Evolutionary conservation across 1,140 invertebrate genomes (phyloP), one percentile per base, ranked within the genome.

Genomic region (Pectinophora gossypiella): DNA sequence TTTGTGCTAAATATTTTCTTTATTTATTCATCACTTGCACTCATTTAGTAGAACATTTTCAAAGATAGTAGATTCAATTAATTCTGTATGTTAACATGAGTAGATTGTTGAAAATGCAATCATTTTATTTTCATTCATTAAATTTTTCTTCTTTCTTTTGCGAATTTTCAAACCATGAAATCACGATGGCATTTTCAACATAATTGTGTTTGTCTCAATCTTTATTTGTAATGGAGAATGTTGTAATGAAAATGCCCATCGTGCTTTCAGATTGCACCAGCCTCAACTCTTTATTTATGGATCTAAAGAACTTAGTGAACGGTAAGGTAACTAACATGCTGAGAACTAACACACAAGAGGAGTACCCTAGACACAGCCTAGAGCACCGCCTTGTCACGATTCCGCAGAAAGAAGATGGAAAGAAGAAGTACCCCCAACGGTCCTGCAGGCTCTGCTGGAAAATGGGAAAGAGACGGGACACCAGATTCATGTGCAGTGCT

Each of bases 141-240:
- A 64, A 68, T 67, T 68, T 71, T 68, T 51, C 56, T 65, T 54
- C 77, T 83, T 86, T 82, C 59, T 73, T 76, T 86, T 78, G 71
- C 73, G 78, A 76, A 50, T 64, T 65, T 67, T 72, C 62, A 56
- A 62, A 59, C 55, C 68, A 65, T 78, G 84, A 84, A 87, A 87
- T 83, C 84, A 87, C 82, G 84, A 85, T 87, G 82, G 84, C 84
- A 87, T 87, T 87, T 87, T 87, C 84, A 87, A 87, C 84, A 87
- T 81, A 68, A 63, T 68, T 47, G 61, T 54, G 70, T 52, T 63
- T 66, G 55, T 59, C n/a, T 40, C 6, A 36, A 48, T 46, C 22
- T 36, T 54, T 56, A 47, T 55, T 35, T 65, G 19, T 58, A 49
- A 69, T n/a, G 10, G 9, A 40, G 19, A 44, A 20, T 20, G 19